A percentile compares a stretch with the other conserved stretches of the same genome.
Evolutionary conservation across 2,888 invertebrate genomes (phyloP).

Genomic region (Polydesmus complanatus): DNA sequence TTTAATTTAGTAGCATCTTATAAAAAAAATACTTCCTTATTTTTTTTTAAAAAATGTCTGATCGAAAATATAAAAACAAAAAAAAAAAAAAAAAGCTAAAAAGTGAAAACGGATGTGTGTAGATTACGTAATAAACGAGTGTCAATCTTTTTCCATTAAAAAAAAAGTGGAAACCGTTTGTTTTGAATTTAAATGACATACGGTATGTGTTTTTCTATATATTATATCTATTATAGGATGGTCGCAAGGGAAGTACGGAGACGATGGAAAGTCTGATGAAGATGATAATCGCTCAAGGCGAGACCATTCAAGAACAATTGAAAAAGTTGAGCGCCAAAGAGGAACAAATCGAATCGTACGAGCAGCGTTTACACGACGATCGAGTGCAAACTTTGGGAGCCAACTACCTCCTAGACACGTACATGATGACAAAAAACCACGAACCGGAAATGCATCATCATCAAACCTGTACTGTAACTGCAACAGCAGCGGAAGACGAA

Average conservation of each 20-base stretch:
- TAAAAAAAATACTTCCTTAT: too few relatives aligned
- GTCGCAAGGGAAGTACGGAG: slow-evolving; percentile 24
- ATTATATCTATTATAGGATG: not conserved
- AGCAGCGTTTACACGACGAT: slow-evolving; percentile 59
- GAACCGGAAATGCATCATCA: not conserved
- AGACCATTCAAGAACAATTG: slow-evolving; percentile 39
- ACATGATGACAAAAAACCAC: slow-evolving; percentile 38
- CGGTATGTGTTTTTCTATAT: too few relatives aligned
- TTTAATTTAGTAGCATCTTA: too few relatives aligned
- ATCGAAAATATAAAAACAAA: too few relatives aligned
- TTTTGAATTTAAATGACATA: too few relatives aligned
- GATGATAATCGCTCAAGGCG: slow-evolving; percentile 43
- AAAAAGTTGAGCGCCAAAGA: slow-evolving; percentile 48
- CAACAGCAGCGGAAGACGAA: slow-evolving; percentile 35
- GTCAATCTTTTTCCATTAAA: too few relatives aligned
- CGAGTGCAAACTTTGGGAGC: slow-evolving; percentile 60
- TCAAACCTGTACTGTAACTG: slow-evolving; percentile 12
- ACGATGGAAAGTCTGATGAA: slow-evolving; percentile 39
- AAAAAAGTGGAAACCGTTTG: too few relatives aligned
- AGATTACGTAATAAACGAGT: too few relatives aligned
- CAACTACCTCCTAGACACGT: slow-evolving; percentile 64
- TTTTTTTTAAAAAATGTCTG: too few relatives aligned
- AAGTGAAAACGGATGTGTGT: too few relatives aligned
- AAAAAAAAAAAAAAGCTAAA: too few relatives aligned
- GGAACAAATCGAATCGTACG: slow-evolving; percentile 59